Evolutionary conservation across 2,797 vertebrate species (phyloP).

Genomic region (Microctenopoma lineatum): DNA sequence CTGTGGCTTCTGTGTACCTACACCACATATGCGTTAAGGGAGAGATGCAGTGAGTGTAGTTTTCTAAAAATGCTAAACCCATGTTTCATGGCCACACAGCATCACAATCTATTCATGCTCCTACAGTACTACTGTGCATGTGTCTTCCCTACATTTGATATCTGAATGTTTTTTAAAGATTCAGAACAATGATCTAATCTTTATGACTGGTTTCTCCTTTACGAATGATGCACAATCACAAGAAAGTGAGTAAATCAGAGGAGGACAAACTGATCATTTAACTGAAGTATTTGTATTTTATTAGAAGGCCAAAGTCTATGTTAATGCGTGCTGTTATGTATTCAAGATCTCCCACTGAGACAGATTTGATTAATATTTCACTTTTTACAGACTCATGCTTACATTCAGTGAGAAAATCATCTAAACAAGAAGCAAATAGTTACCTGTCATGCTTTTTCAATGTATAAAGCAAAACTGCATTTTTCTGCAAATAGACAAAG

Average conservation of each 20-base stretch:
- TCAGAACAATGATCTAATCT: not conserved
- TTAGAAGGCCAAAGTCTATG: not conserved
- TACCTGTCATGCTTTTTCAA: conserved; percentile 93
- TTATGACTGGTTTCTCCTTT: not conserved
- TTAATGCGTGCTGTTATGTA: not conserved
- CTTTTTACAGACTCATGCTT: not conserved
- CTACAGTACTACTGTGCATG: too few species aligned
- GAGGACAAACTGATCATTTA: too few species aligned
- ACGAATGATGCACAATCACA: conserved; percentile 1
- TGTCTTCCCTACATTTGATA: too few species aligned
- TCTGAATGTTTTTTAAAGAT: not conserved
- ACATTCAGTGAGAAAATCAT: not conserved
- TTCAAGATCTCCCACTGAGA: not conserved
- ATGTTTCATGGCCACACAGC: conserved; percentile 20
- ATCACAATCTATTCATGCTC: conserved; percentile 1
- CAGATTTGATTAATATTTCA: not conserved
- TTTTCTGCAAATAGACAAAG: conserved; percentile 80
- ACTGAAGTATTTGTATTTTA: not conserved
- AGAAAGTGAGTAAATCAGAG: not conserved
- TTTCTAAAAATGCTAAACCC: conserved; percentile 23
- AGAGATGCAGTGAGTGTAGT: conserved; percentile 7
- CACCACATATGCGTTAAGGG: not conserved
- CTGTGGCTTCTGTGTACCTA: conserved; percentile 28
- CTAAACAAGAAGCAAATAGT: conserved; percentile 8
- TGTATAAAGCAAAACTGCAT: conserved; percentile 86